Evolutionary conservation across 2,113 vertebrate genomes (phyloP).

Genomic region (Protobothrops mucrosquamatus): DNA sequence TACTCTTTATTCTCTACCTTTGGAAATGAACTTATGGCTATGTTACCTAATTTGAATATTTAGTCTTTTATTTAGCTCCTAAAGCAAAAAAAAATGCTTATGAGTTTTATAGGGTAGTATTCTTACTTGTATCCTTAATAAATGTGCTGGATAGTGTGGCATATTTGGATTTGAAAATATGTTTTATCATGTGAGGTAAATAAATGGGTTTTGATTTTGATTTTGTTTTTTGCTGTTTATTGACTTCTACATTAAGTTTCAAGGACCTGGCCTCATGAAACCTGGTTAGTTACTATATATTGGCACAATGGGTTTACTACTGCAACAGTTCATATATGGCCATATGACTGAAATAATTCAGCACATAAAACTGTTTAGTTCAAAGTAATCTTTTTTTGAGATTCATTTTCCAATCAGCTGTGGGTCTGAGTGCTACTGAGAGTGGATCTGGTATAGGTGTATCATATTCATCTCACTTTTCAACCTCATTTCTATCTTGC

Average conservation of each 20-base stretch:
- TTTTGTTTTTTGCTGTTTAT: constrained; percentile 44
- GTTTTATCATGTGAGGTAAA: constrained; percentile 61
- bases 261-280: constrained; percentile 48
- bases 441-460: background rate
- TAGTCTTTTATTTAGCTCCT: constrained; percentile 36
- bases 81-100: constrained; percentile 38
- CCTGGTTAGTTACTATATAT: constrained; percentile 48
- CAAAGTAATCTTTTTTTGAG: background rate
- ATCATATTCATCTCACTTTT: background rate
- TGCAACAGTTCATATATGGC: background rate
- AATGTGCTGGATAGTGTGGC: constrained; percentile 57
- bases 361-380: background rate
- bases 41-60: constrained; percentile 27
- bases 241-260: constrained; percentile 48
- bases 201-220: background rate
- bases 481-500: background rate
- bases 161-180: constrained; percentile 56
- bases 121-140: constrained; percentile 33
- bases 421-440: background rate
- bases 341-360: constrained; percentile 19
- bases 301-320: constrained; percentile 66
- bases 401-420: background rate
- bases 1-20: background rate
- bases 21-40: background rate
- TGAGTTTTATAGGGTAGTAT: constrained; percentile 52